These are phyloP conservation scores for Drosophila sucinea DNA, from an alignment of 1,140 invertebrate species.

Conservation along the genomic window DNA sequence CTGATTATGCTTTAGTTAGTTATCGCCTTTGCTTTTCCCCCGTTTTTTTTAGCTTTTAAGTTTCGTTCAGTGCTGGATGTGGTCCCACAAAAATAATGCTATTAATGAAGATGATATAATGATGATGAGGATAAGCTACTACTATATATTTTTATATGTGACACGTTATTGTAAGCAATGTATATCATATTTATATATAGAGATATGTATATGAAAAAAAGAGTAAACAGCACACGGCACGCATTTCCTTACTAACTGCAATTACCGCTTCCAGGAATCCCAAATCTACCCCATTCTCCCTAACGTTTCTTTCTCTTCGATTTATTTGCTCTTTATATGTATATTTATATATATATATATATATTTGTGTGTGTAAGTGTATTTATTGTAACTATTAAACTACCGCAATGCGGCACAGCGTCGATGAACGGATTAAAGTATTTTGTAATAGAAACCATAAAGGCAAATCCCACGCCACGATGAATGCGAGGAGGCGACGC, in stretches of 20 bases:
- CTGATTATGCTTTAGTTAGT: constrained; percentile 73
- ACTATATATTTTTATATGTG: constrained; percentile 82
- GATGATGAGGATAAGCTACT: constrained; percentile 51
- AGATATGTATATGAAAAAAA: constrained; percentile 61
- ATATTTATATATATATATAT: constrained; percentile 37
- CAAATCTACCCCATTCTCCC: constrained; percentile 44
- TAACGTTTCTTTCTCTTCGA: constrained; percentile 48
- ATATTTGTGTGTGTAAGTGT: constrained; percentile 45
- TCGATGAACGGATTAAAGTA: constrained; percentile 54
- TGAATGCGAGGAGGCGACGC: constrained; percentile 36
- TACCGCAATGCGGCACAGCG: constrained; percentile 41
- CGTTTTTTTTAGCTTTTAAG: constrained; percentile 64
- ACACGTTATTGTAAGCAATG: constrained; percentile 73
- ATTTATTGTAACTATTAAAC: constrained; percentile 55
- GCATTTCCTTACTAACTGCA: constrained; percentile 53
- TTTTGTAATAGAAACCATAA: constrained; percentile 52
- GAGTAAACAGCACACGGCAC: constrained; percentile 50
- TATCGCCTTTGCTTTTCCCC: constrained; percentile 63
- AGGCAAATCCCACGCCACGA: constrained; percentile 24
- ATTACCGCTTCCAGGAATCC: constrained; percentile 43
- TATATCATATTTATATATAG: constrained; percentile 70
- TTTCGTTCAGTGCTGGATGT: constrained; percentile 65
- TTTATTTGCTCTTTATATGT: constrained; percentile 26
- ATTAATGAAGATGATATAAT: constrained; percentile 17
- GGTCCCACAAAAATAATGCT: constrained; percentile 44